A percentile compares a stretch with the other conserved stretches of the same genome.
Evolutionary conservation across 2,888 invertebrate genomes (phyloP).

Genomic region (Protonemura montana): DNA sequence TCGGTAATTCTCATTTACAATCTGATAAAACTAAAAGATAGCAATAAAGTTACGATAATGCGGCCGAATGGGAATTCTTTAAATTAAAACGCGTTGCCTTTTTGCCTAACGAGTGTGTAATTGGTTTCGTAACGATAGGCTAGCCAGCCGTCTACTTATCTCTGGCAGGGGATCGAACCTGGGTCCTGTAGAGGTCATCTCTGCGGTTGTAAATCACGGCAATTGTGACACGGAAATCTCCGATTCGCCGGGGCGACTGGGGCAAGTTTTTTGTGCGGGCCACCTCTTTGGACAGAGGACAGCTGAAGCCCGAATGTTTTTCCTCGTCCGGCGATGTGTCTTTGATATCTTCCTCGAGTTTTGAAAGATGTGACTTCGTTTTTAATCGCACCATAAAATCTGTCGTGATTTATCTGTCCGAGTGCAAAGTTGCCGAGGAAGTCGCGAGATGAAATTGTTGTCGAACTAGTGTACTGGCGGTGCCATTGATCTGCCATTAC

Average conservation of each 20-base stretch:
- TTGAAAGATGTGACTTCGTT: constrained; percentile 1
- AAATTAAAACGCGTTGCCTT: background rate
- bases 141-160: background rate
- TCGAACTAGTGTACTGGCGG: background rate
- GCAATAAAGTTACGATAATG: background rate
- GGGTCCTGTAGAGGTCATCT: background rate
- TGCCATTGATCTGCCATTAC: background rate
- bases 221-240: background rate
- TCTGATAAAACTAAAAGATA: background rate
- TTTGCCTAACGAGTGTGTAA: background rate
- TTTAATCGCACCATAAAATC: background rate
- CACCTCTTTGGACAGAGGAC: background rate
- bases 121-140: background rate
- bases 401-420: background rate
- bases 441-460: background rate
- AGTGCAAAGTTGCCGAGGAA: background rate
- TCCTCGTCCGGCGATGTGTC: background rate
- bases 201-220: background rate
- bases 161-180: background rate
- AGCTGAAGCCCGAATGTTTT: background rate
- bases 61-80: background rate
- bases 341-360: background rate
- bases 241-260: background rate
- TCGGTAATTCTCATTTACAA: background rate
- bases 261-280: background rate